Evolutionary conservation across 2,113 vertebrate species (phyloP).

Genomic region (Muscicapa adusta): DNA sequence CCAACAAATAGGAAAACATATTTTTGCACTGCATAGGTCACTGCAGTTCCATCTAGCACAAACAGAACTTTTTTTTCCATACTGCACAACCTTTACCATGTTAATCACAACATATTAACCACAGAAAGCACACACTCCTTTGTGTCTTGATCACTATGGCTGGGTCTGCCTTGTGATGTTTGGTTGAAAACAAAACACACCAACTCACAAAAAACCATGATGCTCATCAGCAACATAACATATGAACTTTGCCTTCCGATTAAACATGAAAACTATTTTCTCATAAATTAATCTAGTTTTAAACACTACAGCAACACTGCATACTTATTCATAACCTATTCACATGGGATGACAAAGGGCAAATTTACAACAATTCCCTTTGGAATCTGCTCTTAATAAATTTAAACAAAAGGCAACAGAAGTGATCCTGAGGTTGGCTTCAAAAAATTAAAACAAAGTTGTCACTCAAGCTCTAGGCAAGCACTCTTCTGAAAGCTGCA

Average conservation of each 20-base stretch:
- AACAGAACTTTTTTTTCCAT: not conserved
- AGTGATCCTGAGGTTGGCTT: rapidly evolving
- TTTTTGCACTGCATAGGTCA: not conserved
- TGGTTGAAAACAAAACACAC: not conserved
- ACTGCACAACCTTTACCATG: not conserved
- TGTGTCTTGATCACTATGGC: not conserved
- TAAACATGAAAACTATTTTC: not conserved
- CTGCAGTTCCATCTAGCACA: not conserved
- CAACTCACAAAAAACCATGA: not conserved
- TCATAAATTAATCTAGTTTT: not conserved
- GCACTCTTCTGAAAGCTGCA: not conserved
- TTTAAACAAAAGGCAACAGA: not conserved
- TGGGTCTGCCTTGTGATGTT: not conserved
- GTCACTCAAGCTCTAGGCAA: not conserved
- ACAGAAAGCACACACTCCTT: not conserved
- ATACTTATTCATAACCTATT: not conserved
- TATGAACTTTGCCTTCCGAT: not conserved
- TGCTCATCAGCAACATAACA: not conserved
- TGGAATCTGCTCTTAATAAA: not conserved
- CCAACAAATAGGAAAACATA: not conserved
- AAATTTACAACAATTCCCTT: not conserved
- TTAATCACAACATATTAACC: not conserved
- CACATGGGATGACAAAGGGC: not conserved
- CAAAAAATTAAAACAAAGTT: not conserved
- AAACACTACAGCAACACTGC: not conserved